Evolutionary conservation across 2,797 vertebrate genomes (phyloP).

Genomic region (Oryzias sinensis): DNA sequence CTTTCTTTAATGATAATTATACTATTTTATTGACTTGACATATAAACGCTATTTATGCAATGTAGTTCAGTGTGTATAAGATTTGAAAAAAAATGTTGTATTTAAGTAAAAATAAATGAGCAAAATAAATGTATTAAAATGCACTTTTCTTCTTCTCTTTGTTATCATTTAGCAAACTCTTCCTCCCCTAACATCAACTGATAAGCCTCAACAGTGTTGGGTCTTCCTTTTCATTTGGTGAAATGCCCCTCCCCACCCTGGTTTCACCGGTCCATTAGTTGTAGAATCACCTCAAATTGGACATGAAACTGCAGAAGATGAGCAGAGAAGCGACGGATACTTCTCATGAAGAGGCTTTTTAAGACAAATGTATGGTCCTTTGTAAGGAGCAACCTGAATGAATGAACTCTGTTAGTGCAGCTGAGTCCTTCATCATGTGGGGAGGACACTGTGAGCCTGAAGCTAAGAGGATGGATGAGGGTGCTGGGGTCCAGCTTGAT

Average conservation of each 20-base stretch:
- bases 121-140: too few species aligned
- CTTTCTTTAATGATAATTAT: too few species aligned
- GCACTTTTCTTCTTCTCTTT: too few species aligned
- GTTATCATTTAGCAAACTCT: too few species aligned
- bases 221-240: not conserved
- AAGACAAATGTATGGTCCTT: slow-evolving; percentile 8
- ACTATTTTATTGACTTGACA: too few species aligned
- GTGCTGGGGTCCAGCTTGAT: slow-evolving; percentile 18
- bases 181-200: too few species aligned
- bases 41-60: too few species aligned
- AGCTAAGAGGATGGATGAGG: slow-evolving; percentile 9
- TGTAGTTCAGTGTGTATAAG: too few species aligned
- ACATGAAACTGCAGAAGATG: slow-evolving; percentile 14
- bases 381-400: slow-evolving; percentile 7
- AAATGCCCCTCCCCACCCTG: slow-evolving; percentile 1
- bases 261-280: slow-evolving; percentile 49
- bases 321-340: not conserved
- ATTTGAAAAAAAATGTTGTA: too few species aligned
- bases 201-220: too few species aligned
- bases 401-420: slow-evolving; percentile 17
- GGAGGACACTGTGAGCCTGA: slow-evolving; percentile 18
- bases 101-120: too few species aligned
- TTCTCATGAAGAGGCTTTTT: slow-evolving; percentile 1
- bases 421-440: slow-evolving; percentile 3
- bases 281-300: slow-evolving; percentile 25